Evolutionary conservation across 1,140 invertebrate genomes (phyloP).

Genomic region (Microplitis demolitor): DNA sequence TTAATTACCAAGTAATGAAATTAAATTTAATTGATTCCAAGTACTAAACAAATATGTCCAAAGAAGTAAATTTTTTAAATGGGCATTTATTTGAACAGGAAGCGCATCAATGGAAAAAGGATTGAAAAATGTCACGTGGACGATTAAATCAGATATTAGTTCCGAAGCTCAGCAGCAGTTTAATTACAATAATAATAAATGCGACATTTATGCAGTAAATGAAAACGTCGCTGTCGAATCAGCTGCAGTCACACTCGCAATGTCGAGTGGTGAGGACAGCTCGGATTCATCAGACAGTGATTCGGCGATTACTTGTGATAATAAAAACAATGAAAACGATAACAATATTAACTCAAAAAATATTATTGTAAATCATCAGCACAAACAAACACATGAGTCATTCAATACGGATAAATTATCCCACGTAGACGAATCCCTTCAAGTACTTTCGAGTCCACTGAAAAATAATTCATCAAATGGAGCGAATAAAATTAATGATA

Average conservation of each 20-base stretch:
- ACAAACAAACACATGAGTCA: conserved; percentile 22
- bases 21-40: no score
- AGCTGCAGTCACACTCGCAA: conserved; percentile 48
- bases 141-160: background rate
- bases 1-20: no score
- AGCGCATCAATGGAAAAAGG: no score
- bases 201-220: conserved; percentile 12
- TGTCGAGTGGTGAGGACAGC: conserved; percentile 54
- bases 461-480: background rate
- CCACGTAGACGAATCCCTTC: background rate
- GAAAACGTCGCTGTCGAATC: conserved; percentile 31
- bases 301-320: conserved; percentile 12
- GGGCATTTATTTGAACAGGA: background rate
- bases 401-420: conserved; percentile 21
- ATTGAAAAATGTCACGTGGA: background rate
- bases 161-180: background rate
- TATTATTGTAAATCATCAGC: no score
- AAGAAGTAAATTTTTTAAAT: background rate
- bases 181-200: background rate
- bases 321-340: background rate
- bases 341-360: background rate
- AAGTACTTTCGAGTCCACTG: background rate
- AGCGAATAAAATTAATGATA: background rate
- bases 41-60: no score
- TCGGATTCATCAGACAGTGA: conserved; percentile 39